Evolutionary conservation across 2,888 invertebrate genomes (phyloP).

Genomic region (Troilus luridus): DNA sequence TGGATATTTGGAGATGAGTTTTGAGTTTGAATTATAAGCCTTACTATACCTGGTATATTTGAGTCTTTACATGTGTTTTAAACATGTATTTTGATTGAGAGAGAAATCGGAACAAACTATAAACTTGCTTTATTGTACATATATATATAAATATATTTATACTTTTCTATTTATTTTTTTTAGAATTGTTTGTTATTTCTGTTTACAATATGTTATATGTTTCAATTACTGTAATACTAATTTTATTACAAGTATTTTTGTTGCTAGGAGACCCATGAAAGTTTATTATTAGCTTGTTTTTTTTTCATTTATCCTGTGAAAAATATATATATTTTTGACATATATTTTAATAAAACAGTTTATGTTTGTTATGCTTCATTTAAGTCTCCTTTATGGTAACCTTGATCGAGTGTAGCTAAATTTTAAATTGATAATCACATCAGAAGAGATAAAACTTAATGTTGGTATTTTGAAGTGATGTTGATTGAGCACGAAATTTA

Average conservation of each 20-base stretch:
- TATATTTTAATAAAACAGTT: conserved; percentile 57
- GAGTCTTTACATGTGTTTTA: not conserved
- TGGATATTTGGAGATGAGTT: not conserved
- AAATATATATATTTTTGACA: conserved; percentile 56
- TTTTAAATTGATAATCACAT: not conserved
- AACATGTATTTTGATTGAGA: conserved; percentile 16
- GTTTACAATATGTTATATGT: not conserved
- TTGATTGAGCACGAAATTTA: conserved; percentile 19
- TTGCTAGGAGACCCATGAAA: conserved; percentile 48
- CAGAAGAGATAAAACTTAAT: not conserved
- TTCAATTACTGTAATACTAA: conserved; percentile 19
- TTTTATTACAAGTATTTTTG: not conserved
- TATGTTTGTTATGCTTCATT: conserved; percentile 48
- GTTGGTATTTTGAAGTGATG: not conserved
- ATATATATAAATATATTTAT: conserved; percentile 1
- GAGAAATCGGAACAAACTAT: conserved; percentile 25
- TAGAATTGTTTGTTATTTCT: conserved; percentile 5
- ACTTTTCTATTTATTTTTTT: not conserved
- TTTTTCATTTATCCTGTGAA: conserved; percentile 24
- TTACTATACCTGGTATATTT: not conserved
- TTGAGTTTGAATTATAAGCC: not conserved
- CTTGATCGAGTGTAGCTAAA: not conserved
- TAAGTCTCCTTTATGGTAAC: conserved; percentile 43
- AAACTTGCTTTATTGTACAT: conserved; percentile 43
- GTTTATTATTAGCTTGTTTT: conserved; percentile 30